These are phyloP conservation scores for Amyelois transitella DNA, from an alignment of 1,140 invertebrate genomes.

Conservation along the genomic window DNA sequence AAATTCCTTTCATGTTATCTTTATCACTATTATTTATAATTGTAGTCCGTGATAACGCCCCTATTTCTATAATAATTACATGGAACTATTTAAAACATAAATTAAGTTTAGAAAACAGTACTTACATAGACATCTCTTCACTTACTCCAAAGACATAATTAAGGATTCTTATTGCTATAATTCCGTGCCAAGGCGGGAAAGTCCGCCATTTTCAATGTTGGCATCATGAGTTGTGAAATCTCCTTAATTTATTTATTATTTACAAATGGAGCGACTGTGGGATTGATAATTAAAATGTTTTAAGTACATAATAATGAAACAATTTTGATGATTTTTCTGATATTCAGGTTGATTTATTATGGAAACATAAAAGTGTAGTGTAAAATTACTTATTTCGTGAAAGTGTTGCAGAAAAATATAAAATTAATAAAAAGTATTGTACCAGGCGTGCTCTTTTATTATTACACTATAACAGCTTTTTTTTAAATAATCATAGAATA, in stretches of 20 bases:
- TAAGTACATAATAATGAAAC: background rate
- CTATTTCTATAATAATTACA: slow-evolving; percentile 67
- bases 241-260: background rate
- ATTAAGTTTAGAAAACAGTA: slow-evolving; percentile 45
- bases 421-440: too few relatives aligned
- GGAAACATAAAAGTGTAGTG: too few relatives aligned
- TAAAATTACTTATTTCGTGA: too few relatives aligned
- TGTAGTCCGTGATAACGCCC: slow-evolving; percentile 52
- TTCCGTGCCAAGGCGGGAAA: slow-evolving; percentile 1
- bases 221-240: background rate
- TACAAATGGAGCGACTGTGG: background rate
- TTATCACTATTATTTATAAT: slow-evolving; percentile 64
- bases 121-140: background rate
- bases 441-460: too few relatives aligned
- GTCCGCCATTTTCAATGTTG: slow-evolving; percentile 6
- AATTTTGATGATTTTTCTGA: too few relatives aligned
- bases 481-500: too few relatives aligned
- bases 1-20: slow-evolving; percentile 62
- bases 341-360: too few relatives aligned
- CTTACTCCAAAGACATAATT: slow-evolving; percentile 12
- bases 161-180: slow-evolving; percentile 14
- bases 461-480: too few relatives aligned
- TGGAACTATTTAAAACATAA: slow-evolving; percentile 56
- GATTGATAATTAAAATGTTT: background rate
- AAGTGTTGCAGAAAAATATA: too few relatives aligned